phyloP scores from a whole-genome alignment of 2,888 invertebrate species.

The Aphidius colemani region DNA sequence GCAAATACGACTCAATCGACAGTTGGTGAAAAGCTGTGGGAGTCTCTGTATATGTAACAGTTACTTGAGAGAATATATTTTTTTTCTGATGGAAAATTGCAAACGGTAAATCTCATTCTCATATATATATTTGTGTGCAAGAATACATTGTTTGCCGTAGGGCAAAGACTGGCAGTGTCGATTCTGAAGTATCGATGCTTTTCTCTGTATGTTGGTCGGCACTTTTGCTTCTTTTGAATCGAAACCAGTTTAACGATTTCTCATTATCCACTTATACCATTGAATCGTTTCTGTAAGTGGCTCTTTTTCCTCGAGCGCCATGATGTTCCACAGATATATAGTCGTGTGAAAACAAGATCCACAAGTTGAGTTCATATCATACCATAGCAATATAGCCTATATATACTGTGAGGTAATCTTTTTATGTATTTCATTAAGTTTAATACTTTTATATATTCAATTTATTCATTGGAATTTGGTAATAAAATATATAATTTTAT shows the following conservation, averaged over 20 bases:
- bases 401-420: not conserved
- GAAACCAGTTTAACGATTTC: constrained; percentile 45
- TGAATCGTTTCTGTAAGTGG: constrained; percentile 44
- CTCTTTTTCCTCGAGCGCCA: constrained; percentile 31
- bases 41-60: too few relatives aligned
- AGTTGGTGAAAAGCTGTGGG: too few relatives aligned
- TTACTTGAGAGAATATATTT: too few relatives aligned
- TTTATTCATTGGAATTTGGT: not conserved
- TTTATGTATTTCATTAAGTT: constrained; percentile 8
- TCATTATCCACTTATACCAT: constrained; percentile 45
- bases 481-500: constrained; percentile 10
- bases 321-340: constrained; percentile 12
- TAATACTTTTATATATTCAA: not conserved
- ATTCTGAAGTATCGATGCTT: constrained; percentile 34
- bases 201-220: constrained; percentile 32
- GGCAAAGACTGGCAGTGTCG: constrained; percentile 36
- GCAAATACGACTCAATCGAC: too few relatives aligned
- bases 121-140: not conserved
- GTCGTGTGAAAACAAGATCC: constrained; percentile 28
- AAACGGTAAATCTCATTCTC: not conserved
- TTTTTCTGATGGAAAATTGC: constrained; percentile 19
- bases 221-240: constrained; percentile 29
- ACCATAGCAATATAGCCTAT: constrained; percentile 2
- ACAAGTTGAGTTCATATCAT: constrained; percentile 5
- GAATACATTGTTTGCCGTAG: constrained; percentile 19